phyloP scores from a whole-genome alignment of 2,113 vertebrate species.

The Vicugna pacos region DNA sequence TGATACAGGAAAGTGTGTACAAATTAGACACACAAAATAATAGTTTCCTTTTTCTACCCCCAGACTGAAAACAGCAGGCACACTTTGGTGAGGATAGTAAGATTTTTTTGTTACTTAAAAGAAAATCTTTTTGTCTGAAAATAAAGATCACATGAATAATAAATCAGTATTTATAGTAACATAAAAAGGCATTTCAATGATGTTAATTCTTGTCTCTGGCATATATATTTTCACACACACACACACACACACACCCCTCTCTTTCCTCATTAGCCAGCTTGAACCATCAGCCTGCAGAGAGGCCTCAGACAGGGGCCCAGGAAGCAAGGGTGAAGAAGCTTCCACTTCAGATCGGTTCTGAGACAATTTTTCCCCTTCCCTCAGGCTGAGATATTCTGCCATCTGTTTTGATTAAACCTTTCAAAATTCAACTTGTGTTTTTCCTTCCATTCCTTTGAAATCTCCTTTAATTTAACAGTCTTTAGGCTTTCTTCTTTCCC shows the following conservation, averaged over 20 bases:
- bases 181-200: slow-evolving; percentile 45
- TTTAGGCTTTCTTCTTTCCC: slow-evolving; percentile 81
- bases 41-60: neutral
- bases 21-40: neutral
- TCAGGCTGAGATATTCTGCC: slow-evolving; percentile 82
- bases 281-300: slow-evolving; percentile 54
- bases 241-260: neutral
- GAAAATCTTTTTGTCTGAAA: neutral
- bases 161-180: slow-evolving; percentile 59
- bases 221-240: neutral
- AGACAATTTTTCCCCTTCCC: slow-evolving; percentile 79
- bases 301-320: slow-evolving; percentile 65
- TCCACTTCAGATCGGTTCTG: slow-evolving; percentile 76
- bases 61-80: slow-evolving; percentile 22
- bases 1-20: neutral
- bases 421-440: slow-evolving; percentile 86
- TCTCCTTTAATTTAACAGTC: slow-evolving; percentile 82
- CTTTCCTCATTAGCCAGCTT: slow-evolving; percentile 56
- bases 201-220: slow-evolving; percentile 46
- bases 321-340: slow-evolving; percentile 72
- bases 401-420: slow-evolving; percentile 86
- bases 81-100: slow-evolving; percentile 31
- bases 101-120: neutral
- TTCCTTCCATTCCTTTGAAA: slow-evolving; percentile 84
- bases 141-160: slow-evolving; percentile 55